Evolutionary conservation across 2,113 vertebrate species (phyloP), one percentile per base, ranked within the genome.

Genomic region (Nothocercus julius): DNA sequence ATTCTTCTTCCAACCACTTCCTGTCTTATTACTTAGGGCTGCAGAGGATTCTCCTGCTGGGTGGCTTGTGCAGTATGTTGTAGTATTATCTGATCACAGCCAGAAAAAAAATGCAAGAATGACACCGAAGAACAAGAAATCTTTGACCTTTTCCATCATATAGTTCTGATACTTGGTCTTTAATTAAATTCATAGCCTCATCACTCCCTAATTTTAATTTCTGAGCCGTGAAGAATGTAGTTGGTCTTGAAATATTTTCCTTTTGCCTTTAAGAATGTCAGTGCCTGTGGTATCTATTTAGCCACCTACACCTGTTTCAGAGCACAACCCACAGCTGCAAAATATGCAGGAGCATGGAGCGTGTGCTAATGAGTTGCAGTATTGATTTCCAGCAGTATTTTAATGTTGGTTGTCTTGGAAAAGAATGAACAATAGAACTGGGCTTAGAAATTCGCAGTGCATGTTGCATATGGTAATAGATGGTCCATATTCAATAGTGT

Each of bases 361-460:
- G 1, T 92, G 36, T 86, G 66, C 79, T 83, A 75, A 89, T 90
- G 53, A 82, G 38, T 28, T 87, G 42, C 36, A 83, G 66, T 74
- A 90, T 93, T 89, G 90, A 90, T 84, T 92, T 76, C 58, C 28
- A 62, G 68, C 63, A 85, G 54, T 62, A 86, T 92, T 94, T 93
- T 87, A 92, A 90, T 70, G 49, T 30, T 1, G 0, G 77, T 85
- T 92, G 64, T 87, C 83, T 78, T 88, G 59, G 49, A 24, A 49
- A 44, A 44, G 42, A 95, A 91, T 27, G 30, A 91, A 72, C 32
- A 82, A 78, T 45, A 88, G 58, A 66, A 85, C 28, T 72, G 42
- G 64, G 22, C 20, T 82, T 36, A 77, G 62, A 82, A 96, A 74
- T 80, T 49, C 42, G 75, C 70, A 30, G 58, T 68, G 20, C 34